Evolutionary conservation across 2,797 vertebrate species (phyloP), one percentile per base, ranked within the genome.

Genomic region (Rhodeus uyekii): DNA sequence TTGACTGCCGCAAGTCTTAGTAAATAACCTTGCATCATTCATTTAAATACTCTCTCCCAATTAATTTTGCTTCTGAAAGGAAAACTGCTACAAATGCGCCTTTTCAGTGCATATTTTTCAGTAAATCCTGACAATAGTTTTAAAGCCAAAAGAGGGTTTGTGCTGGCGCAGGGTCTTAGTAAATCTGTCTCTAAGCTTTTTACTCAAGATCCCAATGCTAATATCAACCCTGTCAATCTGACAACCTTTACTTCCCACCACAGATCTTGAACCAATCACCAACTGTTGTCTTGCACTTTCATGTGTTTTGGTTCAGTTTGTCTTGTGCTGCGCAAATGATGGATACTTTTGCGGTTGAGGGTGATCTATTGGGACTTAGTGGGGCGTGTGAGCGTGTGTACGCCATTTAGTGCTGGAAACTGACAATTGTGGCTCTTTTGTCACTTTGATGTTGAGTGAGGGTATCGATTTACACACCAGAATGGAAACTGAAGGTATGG

Each of bases 271-370:
- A 68, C n/a, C 76, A 22, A 48, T 22, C 1, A 0, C 63, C 36
- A n/a, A 42, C 36, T 36, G 3, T 61, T 63, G 24, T 64, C 61
- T 19, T 38, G 36, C 18, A 32, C 75, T 50, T 80, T 24, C 42
- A n/a, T 76, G 22, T 58, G 42, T 73, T 72, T 67, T 74, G 71
- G 63, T 79, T 65, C 71, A 65, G 42, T 80, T 79, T 69, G 64
- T 76, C 69, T 50, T 76, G 38, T 48, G 71, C 64, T 76, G 64
- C 65, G 76, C 67, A 82, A 82, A 72, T 83, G 58, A 73, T 72
- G 14, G 44, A 76, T 61, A 72, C 27, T 44, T 22, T 76, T 22
- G 12, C 34, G 12, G 73, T 61, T 69, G 50, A 68, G 64, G 61
- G 46, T 36, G 39, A 81, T 75, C 65, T 48, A n/a, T 63, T 68